Percentiles rank a stretch among this genome's conserved stretches.
Evolutionary conservation across 2,888 invertebrate genomes (phyloP).

Genomic region (Thelaira solivaga): DNA sequence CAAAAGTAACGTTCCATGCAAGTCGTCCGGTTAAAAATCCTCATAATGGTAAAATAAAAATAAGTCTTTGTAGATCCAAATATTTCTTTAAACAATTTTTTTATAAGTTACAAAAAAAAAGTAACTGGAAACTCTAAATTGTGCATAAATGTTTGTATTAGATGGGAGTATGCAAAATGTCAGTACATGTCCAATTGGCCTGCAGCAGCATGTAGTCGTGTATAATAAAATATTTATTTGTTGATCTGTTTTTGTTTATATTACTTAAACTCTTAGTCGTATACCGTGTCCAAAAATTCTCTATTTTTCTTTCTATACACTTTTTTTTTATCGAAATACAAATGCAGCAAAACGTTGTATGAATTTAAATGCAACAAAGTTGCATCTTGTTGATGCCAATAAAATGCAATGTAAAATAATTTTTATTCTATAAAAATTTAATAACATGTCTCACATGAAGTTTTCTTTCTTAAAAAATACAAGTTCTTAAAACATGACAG

Average conservation of each 20-base stretch:
- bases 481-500: not conserved
- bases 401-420: not conserved
- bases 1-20: no score
- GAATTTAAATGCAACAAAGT: conserved; percentile 23
- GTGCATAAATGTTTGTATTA: not conserved
- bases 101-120: no score
- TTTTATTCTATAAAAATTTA: not conserved
- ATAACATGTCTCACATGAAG: not conserved
- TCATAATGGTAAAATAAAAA: no score
- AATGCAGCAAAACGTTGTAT: conserved; percentile 51
- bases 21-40: no score
- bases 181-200: conserved; percentile 9
- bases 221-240: conserved; percentile 25
- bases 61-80: no score
- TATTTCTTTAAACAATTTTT: no score
- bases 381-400: not conserved
- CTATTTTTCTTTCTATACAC: no score
- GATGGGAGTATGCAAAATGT: not conserved
- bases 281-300: not conserved
- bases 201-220: conserved; percentile 10
- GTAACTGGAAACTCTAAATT: not conserved
- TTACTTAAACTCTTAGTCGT: conserved; percentile 3
- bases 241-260: conserved; percentile 39
- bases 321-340: no score
- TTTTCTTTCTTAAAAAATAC: not conserved